phyloP scores from a whole-genome alignment of 2,888 invertebrate genomes.

The Cantharis nigra region DNA sequence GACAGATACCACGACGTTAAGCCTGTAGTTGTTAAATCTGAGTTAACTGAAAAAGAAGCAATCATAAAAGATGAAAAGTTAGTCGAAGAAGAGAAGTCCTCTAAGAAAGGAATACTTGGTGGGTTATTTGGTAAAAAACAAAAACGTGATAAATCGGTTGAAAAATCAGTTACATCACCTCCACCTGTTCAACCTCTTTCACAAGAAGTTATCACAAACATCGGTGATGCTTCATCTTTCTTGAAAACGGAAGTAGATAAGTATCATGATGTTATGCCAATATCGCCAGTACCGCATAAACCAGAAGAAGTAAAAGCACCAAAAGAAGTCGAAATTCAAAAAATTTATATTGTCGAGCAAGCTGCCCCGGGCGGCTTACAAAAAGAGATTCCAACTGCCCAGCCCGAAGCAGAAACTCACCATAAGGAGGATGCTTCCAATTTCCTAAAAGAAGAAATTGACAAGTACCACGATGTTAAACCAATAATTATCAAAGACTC shows the following conservation, averaged over 20 bases:
- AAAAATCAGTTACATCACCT: not conserved
- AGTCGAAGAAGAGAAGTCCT: not conserved
- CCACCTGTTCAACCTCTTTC: not conserved
- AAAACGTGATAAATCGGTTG: not conserved
- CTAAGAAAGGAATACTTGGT: not conserved
- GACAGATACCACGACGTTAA: constrained; percentile 44
- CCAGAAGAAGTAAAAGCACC: not conserved
- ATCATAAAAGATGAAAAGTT: not conserved
- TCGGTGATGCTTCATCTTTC: constrained; percentile 34
- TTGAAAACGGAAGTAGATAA: constrained; percentile 34
- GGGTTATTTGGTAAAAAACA: constrained; percentile 21
- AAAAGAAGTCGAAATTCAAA: not conserved
- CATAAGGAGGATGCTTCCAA: no score
- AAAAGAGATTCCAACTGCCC: not conserved
- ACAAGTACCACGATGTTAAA: constrained; percentile 32
- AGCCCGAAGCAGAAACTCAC: not conserved
- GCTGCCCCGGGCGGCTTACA: not conserved
- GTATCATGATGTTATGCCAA: constrained; percentile 32
- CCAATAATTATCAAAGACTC: not conserved
- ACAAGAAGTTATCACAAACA: constrained; percentile 8
- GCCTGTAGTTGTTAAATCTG: constrained; percentile 4
- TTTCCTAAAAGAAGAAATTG: not conserved
- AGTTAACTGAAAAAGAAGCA: not conserved
- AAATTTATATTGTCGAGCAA: not conserved
- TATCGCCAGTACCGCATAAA: not conserved